phyloP scores from a whole-genome alignment of 2,113 vertebrate genomes.

The Pongo abelii region DNA sequence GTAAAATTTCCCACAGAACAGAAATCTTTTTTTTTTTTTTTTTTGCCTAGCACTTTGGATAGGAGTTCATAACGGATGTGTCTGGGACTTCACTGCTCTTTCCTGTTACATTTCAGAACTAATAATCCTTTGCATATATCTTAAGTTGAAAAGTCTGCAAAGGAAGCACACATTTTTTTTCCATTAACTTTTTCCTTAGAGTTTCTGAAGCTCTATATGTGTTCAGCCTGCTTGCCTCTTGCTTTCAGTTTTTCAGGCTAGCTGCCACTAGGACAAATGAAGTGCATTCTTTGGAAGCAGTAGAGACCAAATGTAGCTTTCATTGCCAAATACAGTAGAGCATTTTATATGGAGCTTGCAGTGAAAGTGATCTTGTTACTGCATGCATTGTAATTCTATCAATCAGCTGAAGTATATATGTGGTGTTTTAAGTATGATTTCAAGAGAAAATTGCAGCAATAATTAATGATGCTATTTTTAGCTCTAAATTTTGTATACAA shows the following conservation, averaged over 20 bases:
- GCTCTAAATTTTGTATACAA: neutral
- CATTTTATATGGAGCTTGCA: neutral
- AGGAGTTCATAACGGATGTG: neutral
- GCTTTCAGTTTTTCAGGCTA: neutral
- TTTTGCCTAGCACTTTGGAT: neutral
- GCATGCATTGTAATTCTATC: neutral
- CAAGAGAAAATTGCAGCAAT: neutral
- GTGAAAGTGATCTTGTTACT: neutral
- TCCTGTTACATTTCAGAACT: neutral
- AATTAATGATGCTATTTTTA: neutral
- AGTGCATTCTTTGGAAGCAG: neutral
- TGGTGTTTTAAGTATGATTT: neutral
- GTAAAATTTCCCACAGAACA: neutral
- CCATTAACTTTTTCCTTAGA: neutral
- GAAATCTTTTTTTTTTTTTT: neutral
- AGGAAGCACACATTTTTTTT: neutral
- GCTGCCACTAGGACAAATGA: neutral
- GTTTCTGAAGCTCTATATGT: neutral
- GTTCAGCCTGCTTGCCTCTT: too few relatives aligned
- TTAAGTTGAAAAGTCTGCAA: neutral
- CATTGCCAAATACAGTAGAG: neutral
- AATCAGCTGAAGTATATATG: neutral
- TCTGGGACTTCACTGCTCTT: neutral
- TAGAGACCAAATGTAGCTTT: neutral
- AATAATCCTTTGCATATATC: neutral